Conservation (phyloP, 2,888 invertebrate genomes). For the Eulithis testata region DNA sequence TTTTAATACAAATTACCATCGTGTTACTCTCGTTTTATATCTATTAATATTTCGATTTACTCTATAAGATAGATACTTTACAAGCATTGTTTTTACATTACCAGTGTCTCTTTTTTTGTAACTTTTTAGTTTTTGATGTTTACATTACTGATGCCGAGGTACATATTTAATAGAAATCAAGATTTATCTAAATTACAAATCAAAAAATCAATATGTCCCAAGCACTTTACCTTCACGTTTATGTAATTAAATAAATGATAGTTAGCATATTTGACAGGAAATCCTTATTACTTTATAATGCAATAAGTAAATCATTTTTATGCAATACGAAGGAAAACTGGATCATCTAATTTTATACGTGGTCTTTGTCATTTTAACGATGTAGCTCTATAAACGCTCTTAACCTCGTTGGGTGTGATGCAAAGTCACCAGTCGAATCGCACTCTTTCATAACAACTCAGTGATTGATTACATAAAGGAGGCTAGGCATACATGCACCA, state of each 20-base stretch:
- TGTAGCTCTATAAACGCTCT: slow-evolving; percentile 50
- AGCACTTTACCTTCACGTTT: not conserved
- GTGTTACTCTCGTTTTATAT: not conserved
- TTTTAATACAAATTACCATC: slow-evolving; percentile 1
- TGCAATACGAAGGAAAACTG: slow-evolving; percentile 34
- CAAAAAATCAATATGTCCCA: too few species aligned
- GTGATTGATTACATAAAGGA: slow-evolving; percentile 81
- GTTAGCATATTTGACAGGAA: slow-evolving; percentile 36
- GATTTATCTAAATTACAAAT: too few species aligned
- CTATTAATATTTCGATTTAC: too few species aligned
- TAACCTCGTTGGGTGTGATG: slow-evolving; percentile 75
- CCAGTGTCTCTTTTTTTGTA: too few species aligned
- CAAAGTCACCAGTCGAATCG: slow-evolving; percentile 78
- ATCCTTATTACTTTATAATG: slow-evolving; percentile 36
- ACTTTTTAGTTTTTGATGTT: too few species aligned
- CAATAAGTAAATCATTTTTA: slow-evolving; percentile 39
- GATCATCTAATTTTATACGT: slow-evolving; percentile 30
- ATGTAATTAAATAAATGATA: slow-evolving; percentile 13
- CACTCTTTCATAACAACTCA: slow-evolving; percentile 82
- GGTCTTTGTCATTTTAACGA: slow-evolving; percentile 41
- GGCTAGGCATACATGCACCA: not conserved
- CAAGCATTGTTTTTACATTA: too few species aligned
- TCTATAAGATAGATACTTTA: too few species aligned
- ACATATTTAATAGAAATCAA: too few species aligned
- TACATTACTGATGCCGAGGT: too few species aligned